Conservation (phyloP, 2,888 invertebrate species). For the Heliconius charithonia region DNA sequence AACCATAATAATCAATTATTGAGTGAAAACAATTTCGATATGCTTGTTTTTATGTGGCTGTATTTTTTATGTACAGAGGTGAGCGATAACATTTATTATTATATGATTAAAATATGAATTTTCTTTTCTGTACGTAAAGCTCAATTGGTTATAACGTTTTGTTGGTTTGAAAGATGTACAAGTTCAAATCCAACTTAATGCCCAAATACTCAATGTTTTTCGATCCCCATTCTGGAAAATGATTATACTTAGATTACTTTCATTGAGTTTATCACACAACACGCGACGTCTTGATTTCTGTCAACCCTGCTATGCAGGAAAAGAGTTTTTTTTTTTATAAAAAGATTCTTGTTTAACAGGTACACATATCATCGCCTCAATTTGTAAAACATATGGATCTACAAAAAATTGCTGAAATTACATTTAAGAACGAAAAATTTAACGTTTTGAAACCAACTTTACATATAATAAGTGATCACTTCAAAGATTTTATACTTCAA, state of each 20-base stretch:
- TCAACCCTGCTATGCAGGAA: no score
- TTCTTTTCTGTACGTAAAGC: background rate
- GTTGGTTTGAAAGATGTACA: background rate
- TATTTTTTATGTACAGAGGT: conserved; percentile 24
- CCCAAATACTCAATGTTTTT: background rate
- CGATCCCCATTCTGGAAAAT: no score
- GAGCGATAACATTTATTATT: conserved; percentile 26
- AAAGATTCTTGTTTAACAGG: background rate
- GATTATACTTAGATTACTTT: no score
- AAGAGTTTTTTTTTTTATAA: no score
- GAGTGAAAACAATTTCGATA: conserved; percentile 28
- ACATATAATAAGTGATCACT: conserved; percentile 63
- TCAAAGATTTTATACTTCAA: conserved; percentile 59
- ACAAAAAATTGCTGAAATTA: conserved; percentile 61
- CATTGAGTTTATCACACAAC: no score
- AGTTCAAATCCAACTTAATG: background rate
- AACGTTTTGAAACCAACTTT: conserved; percentile 62
- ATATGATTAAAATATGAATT: background rate
- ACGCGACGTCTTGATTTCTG: no score
- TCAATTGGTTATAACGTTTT: background rate
- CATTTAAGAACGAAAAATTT: conserved; percentile 60
- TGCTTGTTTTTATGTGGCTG: conserved; percentile 31
- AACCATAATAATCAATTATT: conserved; percentile 18
- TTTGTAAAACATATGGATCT: conserved; percentile 64
- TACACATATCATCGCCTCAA: conserved; percentile 35